These are phyloP conservation scores for Pomatostomus ruficeps DNA, from an alignment of 2,113 vertebrate species.

Conservation along the genomic window DNA sequence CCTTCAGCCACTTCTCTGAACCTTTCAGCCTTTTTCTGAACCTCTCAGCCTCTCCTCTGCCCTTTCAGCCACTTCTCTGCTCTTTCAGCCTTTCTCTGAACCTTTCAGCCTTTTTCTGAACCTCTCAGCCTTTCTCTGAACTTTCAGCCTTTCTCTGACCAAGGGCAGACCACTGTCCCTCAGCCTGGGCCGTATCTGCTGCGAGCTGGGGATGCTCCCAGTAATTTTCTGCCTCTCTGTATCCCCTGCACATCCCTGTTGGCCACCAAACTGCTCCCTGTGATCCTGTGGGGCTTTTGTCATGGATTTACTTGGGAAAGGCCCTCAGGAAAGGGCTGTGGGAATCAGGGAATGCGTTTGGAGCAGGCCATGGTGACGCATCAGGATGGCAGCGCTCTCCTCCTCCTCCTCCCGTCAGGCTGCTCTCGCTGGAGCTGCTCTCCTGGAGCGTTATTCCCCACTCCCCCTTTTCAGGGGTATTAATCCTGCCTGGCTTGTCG, in stretches of 20 bases:
- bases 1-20: neutral
- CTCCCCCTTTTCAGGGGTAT: neutral
- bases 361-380: rapidly evolving
- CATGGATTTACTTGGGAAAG: neutral
- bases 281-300: rapidly evolving
- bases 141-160: neutral
- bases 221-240: neutral
- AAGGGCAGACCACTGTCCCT: rapidly evolving
- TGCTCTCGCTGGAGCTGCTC: neutral
- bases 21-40: neutral
- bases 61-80: neutral
- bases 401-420: neutral
- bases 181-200: neutral
- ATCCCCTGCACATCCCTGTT: neutral
- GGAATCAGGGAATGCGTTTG: neutral
- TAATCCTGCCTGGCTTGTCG: neutral
- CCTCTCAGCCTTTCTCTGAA: neutral
- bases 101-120: neutral
- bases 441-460: neutral
- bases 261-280: neutral
- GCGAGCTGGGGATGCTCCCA: neutral
- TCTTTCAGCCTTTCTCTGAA: neutral
- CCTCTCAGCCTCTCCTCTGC: neutral
- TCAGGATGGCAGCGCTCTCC: neutral
- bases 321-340: neutral